Evolutionary conservation across 2,797 vertebrate genomes (phyloP).

Genomic region (Acridotheres tristis): DNA sequence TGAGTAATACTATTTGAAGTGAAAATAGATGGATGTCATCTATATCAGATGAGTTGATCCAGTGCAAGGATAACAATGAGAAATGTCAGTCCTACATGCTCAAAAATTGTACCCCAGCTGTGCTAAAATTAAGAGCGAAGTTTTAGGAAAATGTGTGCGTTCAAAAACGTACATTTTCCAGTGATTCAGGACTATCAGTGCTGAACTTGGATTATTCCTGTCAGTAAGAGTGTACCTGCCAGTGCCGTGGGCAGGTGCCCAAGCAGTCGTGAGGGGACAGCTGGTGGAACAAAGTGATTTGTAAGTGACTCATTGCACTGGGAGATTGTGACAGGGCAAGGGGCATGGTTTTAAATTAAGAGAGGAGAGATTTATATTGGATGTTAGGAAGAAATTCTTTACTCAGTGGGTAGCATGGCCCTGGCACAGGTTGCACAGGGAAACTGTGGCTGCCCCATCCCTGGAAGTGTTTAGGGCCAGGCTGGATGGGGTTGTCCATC

Average conservation of each 20-base stretch:
- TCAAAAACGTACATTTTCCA: neutral
- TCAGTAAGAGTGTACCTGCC: neutral
- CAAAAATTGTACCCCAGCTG: neutral
- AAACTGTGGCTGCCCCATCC: neutral
- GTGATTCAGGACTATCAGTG: neutral
- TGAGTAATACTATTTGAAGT: neutral
- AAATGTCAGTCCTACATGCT: neutral
- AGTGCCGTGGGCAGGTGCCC: neutral
- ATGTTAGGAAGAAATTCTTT: neutral
- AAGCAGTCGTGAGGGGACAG: neutral
- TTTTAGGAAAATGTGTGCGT: neutral
- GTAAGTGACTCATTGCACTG: neutral
- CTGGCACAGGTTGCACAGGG: neutral
- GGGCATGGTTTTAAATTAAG: neutral
- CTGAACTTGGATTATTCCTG: neutral
- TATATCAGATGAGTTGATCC: neutral
- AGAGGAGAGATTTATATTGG: neutral
- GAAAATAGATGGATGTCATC: neutral
- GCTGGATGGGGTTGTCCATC: neutral
- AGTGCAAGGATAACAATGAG: neutral
- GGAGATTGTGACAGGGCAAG: neutral
- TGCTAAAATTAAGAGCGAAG: neutral
- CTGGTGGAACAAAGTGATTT: neutral
- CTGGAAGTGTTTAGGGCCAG: neutral
- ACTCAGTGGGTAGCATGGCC: neutral